Percentiles rank a stretch among this genome's conserved stretches.
Conservation (phyloP, 2,797 vertebrate genomes). For the Rachycentron canadum region DNA sequence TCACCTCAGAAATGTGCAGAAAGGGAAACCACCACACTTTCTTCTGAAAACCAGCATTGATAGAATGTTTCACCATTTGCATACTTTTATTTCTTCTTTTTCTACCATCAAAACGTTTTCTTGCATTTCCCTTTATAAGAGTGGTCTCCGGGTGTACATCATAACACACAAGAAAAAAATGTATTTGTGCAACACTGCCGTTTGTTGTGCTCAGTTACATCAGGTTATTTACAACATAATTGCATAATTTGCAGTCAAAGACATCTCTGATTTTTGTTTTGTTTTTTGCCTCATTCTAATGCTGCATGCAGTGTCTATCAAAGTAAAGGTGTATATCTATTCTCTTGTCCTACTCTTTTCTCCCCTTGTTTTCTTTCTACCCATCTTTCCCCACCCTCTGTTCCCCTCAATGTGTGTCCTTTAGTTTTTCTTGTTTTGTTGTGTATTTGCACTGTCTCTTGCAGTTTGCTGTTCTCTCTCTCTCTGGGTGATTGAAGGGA, state of each 20-base stretch:
- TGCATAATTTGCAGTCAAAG: background rate
- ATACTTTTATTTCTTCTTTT: slow-evolving; percentile 2
- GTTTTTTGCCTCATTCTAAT: background rate
- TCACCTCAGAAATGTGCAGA: slow-evolving; percentile 22
- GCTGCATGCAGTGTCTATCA: background rate
- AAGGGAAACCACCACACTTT: slow-evolving; percentile 17
- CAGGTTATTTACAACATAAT: background rate
- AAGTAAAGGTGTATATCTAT: background rate
- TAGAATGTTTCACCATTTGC: background rate
- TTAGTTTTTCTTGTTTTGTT: background rate
- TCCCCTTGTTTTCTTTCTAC: background rate
- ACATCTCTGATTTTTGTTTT: background rate
- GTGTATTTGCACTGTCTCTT: background rate
- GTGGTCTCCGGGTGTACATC: background rate
- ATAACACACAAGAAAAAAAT: background rate
- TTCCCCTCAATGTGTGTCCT: background rate
- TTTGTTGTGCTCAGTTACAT: background rate
- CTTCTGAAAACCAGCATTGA: slow-evolving; percentile 2
- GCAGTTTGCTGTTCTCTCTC: slow-evolving; percentile 20
- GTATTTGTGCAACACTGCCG: background rate
- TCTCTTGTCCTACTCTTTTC: background rate
- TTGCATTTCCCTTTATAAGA: background rate
- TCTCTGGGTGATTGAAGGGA: slow-evolving; percentile 38
- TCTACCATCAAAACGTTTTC: background rate
- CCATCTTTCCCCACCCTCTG: background rate